phyloP scores from a whole-genome alignment of 2,888 invertebrate genomes.

The Drosophila neutralis region DNA sequence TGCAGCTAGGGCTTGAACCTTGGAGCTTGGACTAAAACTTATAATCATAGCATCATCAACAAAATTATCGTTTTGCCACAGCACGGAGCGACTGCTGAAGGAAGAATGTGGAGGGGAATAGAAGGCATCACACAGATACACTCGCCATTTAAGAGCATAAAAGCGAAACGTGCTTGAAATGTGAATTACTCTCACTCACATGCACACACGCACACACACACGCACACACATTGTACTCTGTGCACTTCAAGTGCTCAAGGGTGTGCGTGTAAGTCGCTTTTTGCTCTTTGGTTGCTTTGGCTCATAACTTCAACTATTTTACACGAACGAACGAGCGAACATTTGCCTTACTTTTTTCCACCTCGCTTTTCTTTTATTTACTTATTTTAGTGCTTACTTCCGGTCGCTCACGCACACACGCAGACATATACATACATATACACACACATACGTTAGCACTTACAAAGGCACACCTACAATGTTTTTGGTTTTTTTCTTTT shows the following conservation, averaged over 20 bases:
- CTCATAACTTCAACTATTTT: conserved; percentile 73
- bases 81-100: conserved; percentile 16
- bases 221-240: conserved; percentile 28
- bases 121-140: conserved; percentile 61
- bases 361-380: conserved; percentile 59
- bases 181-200: conserved; percentile 68
- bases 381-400: conserved; percentile 65
- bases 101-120: neutral
- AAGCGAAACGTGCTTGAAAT: conserved; percentile 76
- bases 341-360: conserved; percentile 20
- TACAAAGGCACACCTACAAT: conserved; percentile 16
- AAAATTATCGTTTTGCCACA: conserved; percentile 74
- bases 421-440: conserved; percentile 7
- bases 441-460: neutral
- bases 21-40: conserved; percentile 66
- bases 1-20: neutral
- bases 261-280: conserved; percentile 45
- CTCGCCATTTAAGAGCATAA: conserved; percentile 78
- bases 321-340: conserved; percentile 62
- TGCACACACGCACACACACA: conserved; percentile 9
- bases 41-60: conserved; percentile 77
- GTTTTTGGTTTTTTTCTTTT: conserved; percentile 6
- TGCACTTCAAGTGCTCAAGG: conserved; percentile 34
- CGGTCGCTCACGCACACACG: conserved; percentile 27
- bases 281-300: conserved; percentile 62